Evolutionary conservation across 2,113 vertebrate genomes (phyloP).

Genomic region (Cnemophilus loriae): DNA sequence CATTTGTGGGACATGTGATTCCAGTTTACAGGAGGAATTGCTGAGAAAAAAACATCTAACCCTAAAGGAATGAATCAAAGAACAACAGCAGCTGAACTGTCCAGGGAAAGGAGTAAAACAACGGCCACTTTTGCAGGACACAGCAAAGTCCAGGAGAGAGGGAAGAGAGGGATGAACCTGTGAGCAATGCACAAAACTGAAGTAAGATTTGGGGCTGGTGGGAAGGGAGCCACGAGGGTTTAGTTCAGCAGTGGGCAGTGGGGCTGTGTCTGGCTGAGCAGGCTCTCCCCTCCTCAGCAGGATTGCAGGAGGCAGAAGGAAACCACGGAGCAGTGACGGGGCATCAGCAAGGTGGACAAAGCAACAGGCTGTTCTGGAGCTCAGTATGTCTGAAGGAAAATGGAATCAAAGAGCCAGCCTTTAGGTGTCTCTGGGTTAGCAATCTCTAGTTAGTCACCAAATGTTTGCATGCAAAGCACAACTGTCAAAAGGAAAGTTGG

Average conservation of each 20-base stretch:
- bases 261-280: neutral
- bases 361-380: neutral
- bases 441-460: neutral
- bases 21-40: slow-evolving; percentile 33
- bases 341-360: accelerated
- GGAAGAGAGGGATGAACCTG: neutral
- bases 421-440: neutral
- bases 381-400: neutral
- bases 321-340: accelerated
- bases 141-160: neutral
- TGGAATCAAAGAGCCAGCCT: neutral
- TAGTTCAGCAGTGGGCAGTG: too few relatives aligned
- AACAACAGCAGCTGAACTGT: neutral
- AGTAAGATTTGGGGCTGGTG: neutral
- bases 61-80: slow-evolving; percentile 33
- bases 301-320: neutral
- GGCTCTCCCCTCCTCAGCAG: accelerated
- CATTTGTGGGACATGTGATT: slow-evolving; percentile 56
- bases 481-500: neutral
- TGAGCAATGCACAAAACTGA: neutral
- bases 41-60: slow-evolving; percentile 21
- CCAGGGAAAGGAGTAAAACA: neutral
- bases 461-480: neutral
- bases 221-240: accelerated
- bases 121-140: accelerated